Conservation (phyloP, 1,140 invertebrate genomes). For the Apolygus lucorum region DNA sequence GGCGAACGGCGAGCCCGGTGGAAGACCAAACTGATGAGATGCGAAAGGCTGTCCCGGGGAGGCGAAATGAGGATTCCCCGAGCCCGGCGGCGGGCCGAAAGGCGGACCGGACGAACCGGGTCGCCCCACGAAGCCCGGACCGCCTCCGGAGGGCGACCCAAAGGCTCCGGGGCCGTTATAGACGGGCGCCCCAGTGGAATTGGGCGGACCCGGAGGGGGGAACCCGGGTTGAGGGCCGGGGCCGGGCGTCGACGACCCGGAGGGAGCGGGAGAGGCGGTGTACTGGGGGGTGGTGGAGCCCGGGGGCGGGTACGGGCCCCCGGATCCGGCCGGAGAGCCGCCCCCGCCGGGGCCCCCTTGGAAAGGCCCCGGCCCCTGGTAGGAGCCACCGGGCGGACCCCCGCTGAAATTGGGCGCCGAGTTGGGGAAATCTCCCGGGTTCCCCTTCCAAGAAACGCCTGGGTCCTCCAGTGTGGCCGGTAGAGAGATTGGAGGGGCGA, state of each 20-base stretch:
- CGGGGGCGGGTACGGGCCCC: conserved; percentile 48
- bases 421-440: conserved; percentile 50
- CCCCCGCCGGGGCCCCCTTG: conserved; percentile 53
- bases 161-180: conserved; percentile 59
- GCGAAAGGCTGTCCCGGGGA: conserved; percentile 54
- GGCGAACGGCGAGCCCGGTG: conserved; percentile 56
- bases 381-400: conserved; percentile 44
- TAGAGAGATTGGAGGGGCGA: conserved; percentile 48
- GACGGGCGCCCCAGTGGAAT: conserved; percentile 50
- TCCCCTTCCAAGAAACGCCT: conserved; percentile 57
- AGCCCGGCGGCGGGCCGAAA: conserved; percentile 48
- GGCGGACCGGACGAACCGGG: conserved; percentile 59
- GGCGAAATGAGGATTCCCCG: conserved; percentile 54
- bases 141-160: conserved; percentile 54
- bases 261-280: conserved; percentile 62
- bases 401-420: conserved; percentile 44
- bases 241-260: conserved; percentile 63
- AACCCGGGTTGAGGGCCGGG: conserved; percentile 50
- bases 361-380: conserved; percentile 51
- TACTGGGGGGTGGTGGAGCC: conserved; percentile 64
- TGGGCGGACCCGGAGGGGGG: conserved; percentile 54
- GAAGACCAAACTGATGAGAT: conserved; percentile 55
- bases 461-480: conserved; percentile 59
- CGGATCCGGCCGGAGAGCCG: conserved; percentile 55
- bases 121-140: conserved; percentile 51